Conservation (phyloP, 2,888 invertebrate species). For the Pyrrhia umbra region DNA sequence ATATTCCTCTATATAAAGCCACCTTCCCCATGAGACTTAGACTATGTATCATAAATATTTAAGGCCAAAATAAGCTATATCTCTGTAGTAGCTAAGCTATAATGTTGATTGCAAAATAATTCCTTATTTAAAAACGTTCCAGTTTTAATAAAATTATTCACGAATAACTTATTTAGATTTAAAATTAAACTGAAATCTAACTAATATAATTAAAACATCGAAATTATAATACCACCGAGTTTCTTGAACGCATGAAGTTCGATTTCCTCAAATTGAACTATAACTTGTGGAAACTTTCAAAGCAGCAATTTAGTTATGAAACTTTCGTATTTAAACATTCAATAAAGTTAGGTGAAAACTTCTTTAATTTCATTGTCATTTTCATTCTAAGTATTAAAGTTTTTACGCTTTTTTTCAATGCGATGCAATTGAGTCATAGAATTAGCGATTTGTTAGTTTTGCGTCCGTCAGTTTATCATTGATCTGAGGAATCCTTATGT, state of each 20-base stretch:
- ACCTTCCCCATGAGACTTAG: no score
- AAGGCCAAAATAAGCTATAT: no score
- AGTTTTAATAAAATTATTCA: not conserved
- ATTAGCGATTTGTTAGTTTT: no score
- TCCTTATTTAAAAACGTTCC: no score
- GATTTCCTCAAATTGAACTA: slow-evolving; percentile 40
- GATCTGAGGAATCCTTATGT: no score
- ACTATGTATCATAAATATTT: no score
- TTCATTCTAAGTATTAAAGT: not conserved
- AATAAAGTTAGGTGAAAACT: slow-evolving; percentile 27
- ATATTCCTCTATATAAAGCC: no score
- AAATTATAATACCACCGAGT: slow-evolving; percentile 10
- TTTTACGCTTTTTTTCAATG: no score
- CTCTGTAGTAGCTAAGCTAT: no score
- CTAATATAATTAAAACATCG: not conserved
- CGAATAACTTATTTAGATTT: no score
- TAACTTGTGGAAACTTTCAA: slow-evolving; percentile 15
- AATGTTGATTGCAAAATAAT: not conserved
- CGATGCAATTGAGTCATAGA: no score
- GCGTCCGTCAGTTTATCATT: no score
- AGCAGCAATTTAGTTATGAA: slow-evolving; percentile 27
- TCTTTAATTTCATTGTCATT: slow-evolving; percentile 29
- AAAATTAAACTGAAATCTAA: not conserved
- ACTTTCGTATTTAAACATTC: slow-evolving; percentile 32
- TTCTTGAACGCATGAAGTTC: slow-evolving; percentile 16